A percentile compares a stretch with the other conserved stretches of the same genome.
These are phyloP conservation scores for Sciurus vulgaris DNA, from an alignment of 2,797 vertebrate species.

Conservation along the genomic window DNA sequence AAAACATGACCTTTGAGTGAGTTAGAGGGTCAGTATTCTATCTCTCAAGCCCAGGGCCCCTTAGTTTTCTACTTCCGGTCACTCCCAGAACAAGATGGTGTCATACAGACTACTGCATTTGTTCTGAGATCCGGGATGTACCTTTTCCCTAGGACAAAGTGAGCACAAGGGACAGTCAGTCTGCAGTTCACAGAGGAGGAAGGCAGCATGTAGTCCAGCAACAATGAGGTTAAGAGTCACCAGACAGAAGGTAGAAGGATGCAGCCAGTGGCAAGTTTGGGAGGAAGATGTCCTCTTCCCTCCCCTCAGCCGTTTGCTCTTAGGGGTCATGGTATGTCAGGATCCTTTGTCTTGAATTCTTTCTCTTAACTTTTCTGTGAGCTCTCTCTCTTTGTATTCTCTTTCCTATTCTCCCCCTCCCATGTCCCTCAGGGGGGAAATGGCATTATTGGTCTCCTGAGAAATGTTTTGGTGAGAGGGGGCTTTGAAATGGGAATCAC, in stretches of 20 bases:
- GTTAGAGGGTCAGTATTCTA: background rate
- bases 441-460: background rate
- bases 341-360: background rate
- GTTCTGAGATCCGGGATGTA: background rate
- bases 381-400: too few species aligned
- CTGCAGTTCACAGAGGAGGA: background rate
- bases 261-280: background rate
- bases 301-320: background rate
- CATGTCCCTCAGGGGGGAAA: background rate
- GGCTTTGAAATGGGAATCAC: background rate
- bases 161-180: background rate
- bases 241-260: background rate
- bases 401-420: background rate
- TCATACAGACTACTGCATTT: background rate
- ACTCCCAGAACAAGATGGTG: background rate
- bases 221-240: background rate
- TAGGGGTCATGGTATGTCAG: background rate
- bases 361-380: background rate
- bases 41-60: background rate
- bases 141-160: background rate
- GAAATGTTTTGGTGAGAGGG: background rate
- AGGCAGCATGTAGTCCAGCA: background rate
- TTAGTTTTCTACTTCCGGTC: background rate
- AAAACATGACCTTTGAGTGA: background rate
- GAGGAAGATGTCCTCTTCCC: rapidly evolving